These are phyloP conservation scores for Acanthosepion esculentum DNA, from an alignment of 2,888 invertebrate species.

Conservation along the genomic window DNA sequence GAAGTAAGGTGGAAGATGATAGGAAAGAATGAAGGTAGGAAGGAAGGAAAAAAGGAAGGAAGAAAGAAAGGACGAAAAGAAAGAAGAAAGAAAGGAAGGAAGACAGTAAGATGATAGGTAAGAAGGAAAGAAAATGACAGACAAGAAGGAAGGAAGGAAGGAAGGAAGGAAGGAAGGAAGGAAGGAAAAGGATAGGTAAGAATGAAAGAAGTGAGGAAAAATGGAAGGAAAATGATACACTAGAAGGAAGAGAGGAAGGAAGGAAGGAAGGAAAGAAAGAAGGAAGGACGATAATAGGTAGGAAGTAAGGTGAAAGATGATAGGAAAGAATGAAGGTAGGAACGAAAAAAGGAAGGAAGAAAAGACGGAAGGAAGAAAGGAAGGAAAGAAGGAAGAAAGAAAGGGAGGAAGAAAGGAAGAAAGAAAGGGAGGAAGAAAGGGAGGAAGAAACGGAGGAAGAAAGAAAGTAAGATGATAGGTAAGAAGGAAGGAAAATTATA, in stretches of 20 bases:
- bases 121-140: too few species aligned
- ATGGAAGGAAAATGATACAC: too few species aligned
- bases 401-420: not conserved
- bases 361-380: not conserved
- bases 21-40: not conserved
- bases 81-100: too few species aligned
- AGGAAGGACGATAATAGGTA: not conserved
- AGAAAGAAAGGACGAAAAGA: too few species aligned
- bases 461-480: fast-evolving
- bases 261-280: not conserved
- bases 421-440: not conserved
- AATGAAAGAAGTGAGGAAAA: not conserved
- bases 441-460: not conserved
- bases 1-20: too few species aligned
- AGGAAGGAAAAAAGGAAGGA: not conserved
- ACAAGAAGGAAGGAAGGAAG: too few species aligned
- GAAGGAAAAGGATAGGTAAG: not conserved
- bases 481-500: not conserved
- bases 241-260: not conserved
- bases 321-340: not conserved
- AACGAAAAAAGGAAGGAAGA: not conserved
- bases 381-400: not conserved
- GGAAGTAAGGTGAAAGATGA: not conserved
- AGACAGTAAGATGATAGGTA: too few species aligned
- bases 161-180: not conserved